Percentiles rank a stretch among this genome's conserved stretches.
These are phyloP conservation scores for Pentamera pediparva DNA, from an alignment of 53 echinoderm and acorn worm genomes.

Conservation along the genomic window DNA sequence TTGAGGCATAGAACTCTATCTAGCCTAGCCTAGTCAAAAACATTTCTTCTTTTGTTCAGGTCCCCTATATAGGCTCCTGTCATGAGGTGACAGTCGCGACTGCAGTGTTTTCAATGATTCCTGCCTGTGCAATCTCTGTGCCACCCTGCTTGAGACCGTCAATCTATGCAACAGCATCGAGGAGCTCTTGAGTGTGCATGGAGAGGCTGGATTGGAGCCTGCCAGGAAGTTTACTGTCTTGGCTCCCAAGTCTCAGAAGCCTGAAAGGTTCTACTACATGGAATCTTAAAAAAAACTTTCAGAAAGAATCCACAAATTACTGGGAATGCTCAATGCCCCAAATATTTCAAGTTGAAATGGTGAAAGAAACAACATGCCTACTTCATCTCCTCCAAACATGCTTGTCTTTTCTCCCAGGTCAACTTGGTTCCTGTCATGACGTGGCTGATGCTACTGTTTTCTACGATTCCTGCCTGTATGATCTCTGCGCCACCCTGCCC, in stretches of 20 bases:
- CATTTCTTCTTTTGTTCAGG: too few relatives aligned
- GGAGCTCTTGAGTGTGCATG: slow-evolving; percentile 38
- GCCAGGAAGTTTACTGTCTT: too few relatives aligned
- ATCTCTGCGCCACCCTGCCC: slow-evolving; percentile 57
- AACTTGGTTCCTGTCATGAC: slow-evolving; percentile 30
- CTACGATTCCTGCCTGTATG: slow-evolving; percentile 42
- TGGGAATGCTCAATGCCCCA: too few relatives aligned
- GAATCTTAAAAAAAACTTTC: too few relatives aligned
- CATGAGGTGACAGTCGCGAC: slow-evolving; percentile 5
- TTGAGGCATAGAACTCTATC: too few relatives aligned
- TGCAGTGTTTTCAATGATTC: background rate
- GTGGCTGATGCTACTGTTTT: background rate
- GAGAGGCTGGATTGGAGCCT: slow-evolving; percentile 41
- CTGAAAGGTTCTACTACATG: too few relatives aligned
- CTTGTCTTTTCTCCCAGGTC: slow-evolving; percentile 14
- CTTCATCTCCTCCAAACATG: background rate
- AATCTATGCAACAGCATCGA: slow-evolving; percentile 40
- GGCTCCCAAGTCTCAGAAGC: too few relatives aligned
- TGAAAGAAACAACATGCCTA: background rate
- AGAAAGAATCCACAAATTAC: too few relatives aligned
- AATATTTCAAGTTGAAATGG: too few relatives aligned
- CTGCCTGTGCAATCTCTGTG: slow-evolving; percentile 61
- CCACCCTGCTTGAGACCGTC: slow-evolving; percentile 42
- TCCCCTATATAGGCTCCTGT: slow-evolving; percentile 35
- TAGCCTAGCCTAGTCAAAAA: too few relatives aligned